Percentiles rank a stretch among this genome's conserved stretches.
phyloP scores from a whole-genome alignment of 2,888 invertebrate genomes.

The Diaphora mendica region DNA sequence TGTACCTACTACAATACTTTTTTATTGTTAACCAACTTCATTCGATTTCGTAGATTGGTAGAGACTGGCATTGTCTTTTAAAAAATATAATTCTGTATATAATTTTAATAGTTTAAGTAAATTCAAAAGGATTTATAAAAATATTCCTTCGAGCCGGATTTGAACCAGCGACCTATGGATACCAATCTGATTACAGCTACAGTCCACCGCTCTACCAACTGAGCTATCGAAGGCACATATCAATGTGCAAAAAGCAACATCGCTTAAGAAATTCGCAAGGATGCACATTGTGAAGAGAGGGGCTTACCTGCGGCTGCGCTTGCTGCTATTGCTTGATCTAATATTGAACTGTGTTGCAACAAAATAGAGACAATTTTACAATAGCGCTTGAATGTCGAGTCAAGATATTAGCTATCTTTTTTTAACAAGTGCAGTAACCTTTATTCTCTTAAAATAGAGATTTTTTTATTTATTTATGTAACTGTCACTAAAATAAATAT shows the following conservation, averaged over 20 bases:
- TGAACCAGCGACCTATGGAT: slow-evolving; percentile 89
- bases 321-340: background rate
- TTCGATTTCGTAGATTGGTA: no score
- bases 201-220: slow-evolving; percentile 87
- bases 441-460: background rate
- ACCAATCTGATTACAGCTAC: slow-evolving; percentile 65
- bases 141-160: slow-evolving; percentile 86
- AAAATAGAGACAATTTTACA: background rate
- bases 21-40: no score
- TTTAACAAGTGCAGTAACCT: background rate
- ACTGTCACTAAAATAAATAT: background rate
- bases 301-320: background rate
- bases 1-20: no score
- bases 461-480: background rate
- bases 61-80: no score
- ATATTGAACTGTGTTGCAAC: background rate
- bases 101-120: background rate
- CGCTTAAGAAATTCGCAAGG: background rate
- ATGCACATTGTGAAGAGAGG: background rate
- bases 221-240: slow-evolving; percentile 82
- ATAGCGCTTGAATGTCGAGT: no score
- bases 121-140: background rate
- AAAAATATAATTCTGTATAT: no score
- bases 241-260: background rate
- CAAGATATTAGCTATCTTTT: background rate